A percentile compares a stretch with the other conserved stretches of the same genome.
Evolutionary conservation across 2,888 invertebrate genomes (phyloP).

Genomic region (Nymphalis urticae): DNA sequence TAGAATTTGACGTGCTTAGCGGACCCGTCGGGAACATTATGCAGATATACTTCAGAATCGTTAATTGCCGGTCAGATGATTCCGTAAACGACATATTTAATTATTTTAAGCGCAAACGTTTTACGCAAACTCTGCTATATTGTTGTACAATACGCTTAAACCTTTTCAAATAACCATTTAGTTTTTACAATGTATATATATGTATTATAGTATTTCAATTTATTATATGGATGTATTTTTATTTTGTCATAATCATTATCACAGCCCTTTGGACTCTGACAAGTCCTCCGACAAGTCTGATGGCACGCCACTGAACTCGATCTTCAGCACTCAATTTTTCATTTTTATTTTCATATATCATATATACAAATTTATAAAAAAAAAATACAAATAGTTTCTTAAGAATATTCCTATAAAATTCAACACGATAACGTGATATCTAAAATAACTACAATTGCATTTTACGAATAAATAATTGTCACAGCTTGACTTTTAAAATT

Average conservation of each 20-base stretch:
- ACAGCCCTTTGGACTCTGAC: too few species aligned
- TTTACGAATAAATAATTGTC: not conserved
- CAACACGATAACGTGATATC: not conserved
- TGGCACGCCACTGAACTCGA: too few species aligned
- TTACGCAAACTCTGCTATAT: conserved; percentile 7
- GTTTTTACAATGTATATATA: not conserved
- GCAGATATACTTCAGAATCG: conserved; percentile 58
- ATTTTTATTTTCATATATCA: too few species aligned
- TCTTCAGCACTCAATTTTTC: too few species aligned
- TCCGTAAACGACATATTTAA: conserved; percentile 58
- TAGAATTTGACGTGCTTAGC: conserved; percentile 51
- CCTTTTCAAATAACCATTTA: not conserved
- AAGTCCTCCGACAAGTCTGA: too few species aligned
- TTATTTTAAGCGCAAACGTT: conserved; percentile 57
- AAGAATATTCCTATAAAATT: not conserved
- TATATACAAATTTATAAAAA: not conserved
- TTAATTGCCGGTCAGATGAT: conserved; percentile 67
- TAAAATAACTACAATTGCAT: not conserved
- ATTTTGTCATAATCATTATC: too few species aligned
- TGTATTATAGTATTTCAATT: too few species aligned
- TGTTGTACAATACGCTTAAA: not conserved
- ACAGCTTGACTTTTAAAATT: conserved; percentile 18
- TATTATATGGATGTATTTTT: too few species aligned
- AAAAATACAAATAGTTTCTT: not conserved
- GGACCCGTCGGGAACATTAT: conserved; percentile 49